Evolutionary conservation across 1,140 invertebrate genomes (phyloP).

Genomic region (Ephestia elutella): DNA sequence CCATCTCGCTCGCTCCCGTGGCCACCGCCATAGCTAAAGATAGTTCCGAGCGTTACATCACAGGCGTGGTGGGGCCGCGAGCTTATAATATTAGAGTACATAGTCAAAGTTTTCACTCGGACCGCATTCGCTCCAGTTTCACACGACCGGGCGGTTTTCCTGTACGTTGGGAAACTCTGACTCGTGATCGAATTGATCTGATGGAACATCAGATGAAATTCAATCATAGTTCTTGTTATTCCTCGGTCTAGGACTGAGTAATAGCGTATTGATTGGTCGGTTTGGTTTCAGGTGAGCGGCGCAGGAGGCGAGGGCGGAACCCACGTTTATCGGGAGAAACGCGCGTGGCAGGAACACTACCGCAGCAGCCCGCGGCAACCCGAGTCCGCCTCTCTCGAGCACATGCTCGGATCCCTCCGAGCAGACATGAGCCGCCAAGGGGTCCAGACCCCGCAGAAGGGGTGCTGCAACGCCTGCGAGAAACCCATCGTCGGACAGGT

Average conservation of each 20-base stretch:
- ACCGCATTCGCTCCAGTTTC: slow-evolving; percentile 59
- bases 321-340: slow-evolving; percentile 62
- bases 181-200: slow-evolving; percentile 18
- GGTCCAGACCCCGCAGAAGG: slow-evolving; percentile 97
- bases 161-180: slow-evolving; percentile 39
- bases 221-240: neutral
- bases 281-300: slow-evolving; percentile 52
- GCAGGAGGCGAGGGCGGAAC: slow-evolving; percentile 48
- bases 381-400: slow-evolving; percentile 68
- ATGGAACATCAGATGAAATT: slow-evolving; percentile 19
- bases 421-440: slow-evolving; percentile 98
- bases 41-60: slow-evolving; percentile 66
- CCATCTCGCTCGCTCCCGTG: slow-evolving; percentile 48
- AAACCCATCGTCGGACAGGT: slow-evolving; percentile 99
- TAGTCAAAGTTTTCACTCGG: slow-evolving; percentile 70
- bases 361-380: slow-evolving; percentile 62
- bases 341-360: slow-evolving; percentile 68
- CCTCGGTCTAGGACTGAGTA: neutral
- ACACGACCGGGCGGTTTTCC: slow-evolving; percentile 48
- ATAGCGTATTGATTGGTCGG: slow-evolving; percentile 10
- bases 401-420: slow-evolving; percentile 82
- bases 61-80: slow-evolving; percentile 65
- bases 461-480: slow-evolving; percentile 97
- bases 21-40: slow-evolving; percentile 51
- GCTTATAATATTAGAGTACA: slow-evolving; percentile 74